These are phyloP conservation scores for Pteropus alecto DNA, from an alignment of 2,113 vertebrate genomes.

Conservation along the genomic window DNA sequence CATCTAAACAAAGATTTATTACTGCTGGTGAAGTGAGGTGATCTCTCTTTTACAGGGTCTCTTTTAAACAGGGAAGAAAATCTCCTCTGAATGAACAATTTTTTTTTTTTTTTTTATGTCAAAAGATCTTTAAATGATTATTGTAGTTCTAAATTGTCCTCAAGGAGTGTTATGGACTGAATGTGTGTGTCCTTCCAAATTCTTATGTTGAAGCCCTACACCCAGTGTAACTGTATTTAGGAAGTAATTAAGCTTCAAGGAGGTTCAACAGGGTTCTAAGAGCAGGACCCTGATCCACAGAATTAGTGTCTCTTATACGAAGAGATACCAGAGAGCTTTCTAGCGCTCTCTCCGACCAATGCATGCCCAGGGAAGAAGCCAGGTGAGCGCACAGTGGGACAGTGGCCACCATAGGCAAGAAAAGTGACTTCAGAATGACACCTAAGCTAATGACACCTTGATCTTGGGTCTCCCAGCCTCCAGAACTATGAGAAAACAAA, in stretches of 20 bases:
- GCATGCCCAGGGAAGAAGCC: rapidly evolving
- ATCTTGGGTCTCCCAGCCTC: neutral
- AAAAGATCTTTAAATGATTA: neutral
- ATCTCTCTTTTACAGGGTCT: neutral
- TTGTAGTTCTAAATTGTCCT: neutral
- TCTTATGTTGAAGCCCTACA: neutral
- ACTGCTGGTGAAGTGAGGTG: neutral
- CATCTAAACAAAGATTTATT: neutral
- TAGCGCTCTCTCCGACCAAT: neutral
- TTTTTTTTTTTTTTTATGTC: neutral
- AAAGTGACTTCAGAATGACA: too few species aligned
- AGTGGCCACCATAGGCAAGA: neutral
- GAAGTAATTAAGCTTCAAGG: neutral
- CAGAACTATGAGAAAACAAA: neutral
- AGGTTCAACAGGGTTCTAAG: neutral
- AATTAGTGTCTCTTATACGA: neutral
- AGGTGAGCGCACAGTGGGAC: neutral
- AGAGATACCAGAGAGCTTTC: neutral
- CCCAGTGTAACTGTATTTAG: neutral
- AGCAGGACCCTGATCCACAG: neutral
- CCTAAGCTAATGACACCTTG: neutral
- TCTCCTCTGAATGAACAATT: neutral
- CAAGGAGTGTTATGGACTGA: neutral
- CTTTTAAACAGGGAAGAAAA: neutral
- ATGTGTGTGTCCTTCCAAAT: neutral